Percentiles rank a stretch among this genome's conserved stretches.
phyloP scores from a whole-genome alignment of 2,797 vertebrate genomes.

The Dermochelys coriacea region DNA sequence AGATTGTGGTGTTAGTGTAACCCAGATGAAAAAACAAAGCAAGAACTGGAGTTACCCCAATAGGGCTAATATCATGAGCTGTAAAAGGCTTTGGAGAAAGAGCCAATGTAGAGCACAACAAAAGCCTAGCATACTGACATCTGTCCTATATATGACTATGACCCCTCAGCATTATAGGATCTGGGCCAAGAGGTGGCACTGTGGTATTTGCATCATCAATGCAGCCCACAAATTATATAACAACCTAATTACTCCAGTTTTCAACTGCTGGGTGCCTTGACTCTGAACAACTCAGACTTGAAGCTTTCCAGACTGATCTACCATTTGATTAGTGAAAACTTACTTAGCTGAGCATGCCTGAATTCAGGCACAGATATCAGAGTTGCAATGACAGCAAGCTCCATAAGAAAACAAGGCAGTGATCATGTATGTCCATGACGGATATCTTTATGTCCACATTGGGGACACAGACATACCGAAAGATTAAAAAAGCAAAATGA shows the following conservation, averaged over 20 bases:
- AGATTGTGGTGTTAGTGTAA: fast-evolving
- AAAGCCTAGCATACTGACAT: background rate
- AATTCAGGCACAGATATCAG: background rate
- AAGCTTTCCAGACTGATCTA: constrained; percentile 16
- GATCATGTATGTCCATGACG: background rate
- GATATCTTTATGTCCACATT: background rate
- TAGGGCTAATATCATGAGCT: background rate
- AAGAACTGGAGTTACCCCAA: background rate
- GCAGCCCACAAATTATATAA: background rate
- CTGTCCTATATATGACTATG: background rate
- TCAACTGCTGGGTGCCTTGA: background rate
- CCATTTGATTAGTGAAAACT: background rate
- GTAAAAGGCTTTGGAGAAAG: constrained; percentile 30
- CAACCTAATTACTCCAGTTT: background rate
- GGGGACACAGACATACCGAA: background rate
- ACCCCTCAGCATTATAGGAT: background rate
- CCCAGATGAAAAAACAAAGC: constrained; percentile 3
- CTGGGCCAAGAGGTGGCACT: background rate
- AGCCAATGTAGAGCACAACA: constrained; percentile 33
- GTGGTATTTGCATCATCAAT: background rate
- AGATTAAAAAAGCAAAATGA: background rate
- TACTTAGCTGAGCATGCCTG: background rate
- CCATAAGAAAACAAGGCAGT: background rate
- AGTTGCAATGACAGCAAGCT: background rate
- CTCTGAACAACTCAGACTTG: background rate